These are phyloP conservation scores for Sycophila sp. DNA, from an alignment of 1,140 invertebrate genomes.

Conservation along the genomic window DNA sequence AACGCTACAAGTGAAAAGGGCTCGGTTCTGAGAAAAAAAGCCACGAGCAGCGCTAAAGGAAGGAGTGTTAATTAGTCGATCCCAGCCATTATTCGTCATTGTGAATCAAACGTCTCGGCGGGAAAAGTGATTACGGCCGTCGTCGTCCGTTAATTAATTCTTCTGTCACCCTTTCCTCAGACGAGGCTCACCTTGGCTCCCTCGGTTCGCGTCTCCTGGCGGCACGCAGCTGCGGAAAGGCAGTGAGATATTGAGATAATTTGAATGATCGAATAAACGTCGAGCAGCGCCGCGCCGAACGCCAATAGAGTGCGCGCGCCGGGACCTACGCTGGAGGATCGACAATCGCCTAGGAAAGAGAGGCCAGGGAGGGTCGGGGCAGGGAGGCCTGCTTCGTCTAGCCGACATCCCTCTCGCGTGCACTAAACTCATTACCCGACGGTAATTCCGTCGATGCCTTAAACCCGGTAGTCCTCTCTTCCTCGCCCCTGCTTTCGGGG, in stretches of 20 bases:
- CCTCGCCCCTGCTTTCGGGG: conserved; percentile 38
- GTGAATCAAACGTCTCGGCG: conserved; percentile 21
- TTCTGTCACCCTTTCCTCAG: conserved; percentile 25
- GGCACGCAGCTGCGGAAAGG: conserved; percentile 7
- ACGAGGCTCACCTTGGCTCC: background rate
- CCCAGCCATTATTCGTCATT: conserved; percentile 8
- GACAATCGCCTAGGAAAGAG: conserved; percentile 34
- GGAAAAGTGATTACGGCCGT: conserved; percentile 22
- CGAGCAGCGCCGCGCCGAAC: conserved; percentile 11
- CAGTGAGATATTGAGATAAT: conserved; percentile 45
- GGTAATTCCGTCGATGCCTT: conserved; percentile 61
- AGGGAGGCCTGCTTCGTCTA: background rate
- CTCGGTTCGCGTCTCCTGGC: background rate
- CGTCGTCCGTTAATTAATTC: conserved; percentile 38
- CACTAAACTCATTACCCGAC: conserved; percentile 59
- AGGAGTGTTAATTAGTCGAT: conserved; percentile 24
- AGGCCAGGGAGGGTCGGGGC: too few species aligned
- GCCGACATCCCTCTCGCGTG: conserved; percentile 48
- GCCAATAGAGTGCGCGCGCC: background rate
- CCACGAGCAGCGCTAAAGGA: too few species aligned
- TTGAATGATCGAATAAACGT: conserved; percentile 51
- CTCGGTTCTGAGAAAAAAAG: background rate
- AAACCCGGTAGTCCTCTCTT: conserved; percentile 47
- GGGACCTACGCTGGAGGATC: conserved; percentile 24
- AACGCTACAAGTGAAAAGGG: background rate